Evolutionary conservation across 1,140 invertebrate species (phyloP).

Genomic region (Leptonema lineaticorne): DNA sequence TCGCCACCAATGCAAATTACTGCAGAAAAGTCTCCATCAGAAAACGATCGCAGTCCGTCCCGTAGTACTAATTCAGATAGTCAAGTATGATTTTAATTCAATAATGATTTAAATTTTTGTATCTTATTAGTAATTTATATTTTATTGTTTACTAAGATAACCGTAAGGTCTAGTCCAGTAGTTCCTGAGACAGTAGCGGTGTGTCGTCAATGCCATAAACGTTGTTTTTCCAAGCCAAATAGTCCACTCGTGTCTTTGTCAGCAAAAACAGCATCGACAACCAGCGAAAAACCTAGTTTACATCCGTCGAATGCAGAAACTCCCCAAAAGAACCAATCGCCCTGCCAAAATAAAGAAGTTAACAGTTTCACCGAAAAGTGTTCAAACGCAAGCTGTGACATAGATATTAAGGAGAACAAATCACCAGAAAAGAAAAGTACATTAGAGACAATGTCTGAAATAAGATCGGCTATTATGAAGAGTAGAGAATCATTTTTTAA

Average conservation of each 20-base stretch:
- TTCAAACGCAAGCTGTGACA: conserved; percentile 27
- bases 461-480: conserved; percentile 27
- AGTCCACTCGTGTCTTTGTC: conserved; percentile 45
- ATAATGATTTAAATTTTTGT: not conserved
- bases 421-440: conserved; percentile 35
- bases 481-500: conserved; percentile 41
- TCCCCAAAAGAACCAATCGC: conserved; percentile 20
- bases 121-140: not conserved
- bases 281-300: conserved; percentile 20
- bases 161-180: conserved; percentile 66
- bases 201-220: conserved; percentile 72
- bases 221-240: conserved; percentile 62
- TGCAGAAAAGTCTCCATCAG: conserved; percentile 53
- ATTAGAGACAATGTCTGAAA: conserved; percentile 11
- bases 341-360: conserved; percentile 32
- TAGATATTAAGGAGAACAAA: conserved; percentile 29
- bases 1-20: conserved; percentile 47
- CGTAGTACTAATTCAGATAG: conserved; percentile 72
- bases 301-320: conserved; percentile 16
- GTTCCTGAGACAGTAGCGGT: conserved; percentile 65
- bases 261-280: conserved; percentile 22
- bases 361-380: conserved; percentile 29
- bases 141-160: conserved; percentile 62
- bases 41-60: conserved; percentile 64
- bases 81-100: conserved; percentile 56